Evolutionary conservation across 2,797 vertebrate species (phyloP).

Genomic region (Phalanger gymnotis): DNA sequence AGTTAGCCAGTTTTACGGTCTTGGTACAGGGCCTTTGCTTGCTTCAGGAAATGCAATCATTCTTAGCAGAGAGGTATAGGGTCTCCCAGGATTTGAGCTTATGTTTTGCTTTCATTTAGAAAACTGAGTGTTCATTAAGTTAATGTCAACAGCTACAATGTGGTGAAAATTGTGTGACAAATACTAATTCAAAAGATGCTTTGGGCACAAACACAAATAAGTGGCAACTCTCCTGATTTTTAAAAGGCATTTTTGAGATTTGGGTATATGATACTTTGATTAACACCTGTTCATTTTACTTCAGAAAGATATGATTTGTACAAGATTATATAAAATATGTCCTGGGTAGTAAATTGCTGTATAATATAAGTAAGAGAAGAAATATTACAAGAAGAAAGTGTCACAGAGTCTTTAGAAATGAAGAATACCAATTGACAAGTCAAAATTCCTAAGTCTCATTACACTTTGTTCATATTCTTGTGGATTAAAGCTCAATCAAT

Average conservation of each 20-base stretch:
- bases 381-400: neutral
- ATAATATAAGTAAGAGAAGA: neutral
- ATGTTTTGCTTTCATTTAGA: slow-evolving; percentile 62
- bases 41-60: slow-evolving; percentile 44
- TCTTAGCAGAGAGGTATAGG: slow-evolving; percentile 17
- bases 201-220: slow-evolving; percentile 3
- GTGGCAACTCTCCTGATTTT: slow-evolving; percentile 37
- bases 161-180: slow-evolving; percentile 46
- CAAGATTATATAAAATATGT: slow-evolving; percentile 15
- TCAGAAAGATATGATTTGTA: slow-evolving; percentile 13
- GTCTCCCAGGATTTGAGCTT: slow-evolving; percentile 39
- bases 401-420: neutral
- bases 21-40: slow-evolving; percentile 45
- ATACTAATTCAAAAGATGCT: slow-evolving; percentile 34
- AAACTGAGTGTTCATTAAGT: slow-evolving; percentile 61
- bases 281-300: slow-evolving; percentile 42
- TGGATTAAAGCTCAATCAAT: too few relatives aligned
- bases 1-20: slow-evolving; percentile 14
- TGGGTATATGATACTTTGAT: neutral
- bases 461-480: fast-evolving
- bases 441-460: too few relatives aligned
- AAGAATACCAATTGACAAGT: neutral
- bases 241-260: slow-evolving; percentile 45
- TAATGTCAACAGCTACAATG: slow-evolving; percentile 36
- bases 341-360: neutral